phyloP scores from a whole-genome alignment of 2,888 invertebrate genomes.

The Aspidiotus destructor region DNA sequence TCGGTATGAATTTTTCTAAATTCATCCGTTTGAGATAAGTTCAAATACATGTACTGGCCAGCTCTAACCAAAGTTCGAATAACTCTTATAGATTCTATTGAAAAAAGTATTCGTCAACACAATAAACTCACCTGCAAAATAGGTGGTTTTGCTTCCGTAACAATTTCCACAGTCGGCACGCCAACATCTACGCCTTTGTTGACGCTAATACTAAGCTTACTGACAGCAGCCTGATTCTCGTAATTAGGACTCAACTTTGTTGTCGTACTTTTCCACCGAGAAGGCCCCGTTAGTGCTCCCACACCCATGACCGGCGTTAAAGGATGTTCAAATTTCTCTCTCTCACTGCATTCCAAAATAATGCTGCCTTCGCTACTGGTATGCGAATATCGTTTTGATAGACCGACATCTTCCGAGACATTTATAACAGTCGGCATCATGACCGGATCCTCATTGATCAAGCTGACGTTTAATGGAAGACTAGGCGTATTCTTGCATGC shows the following conservation, averaged over 20 bases:
- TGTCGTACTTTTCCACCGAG: not conserved
- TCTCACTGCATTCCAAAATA: not conserved
- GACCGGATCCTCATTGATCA: conserved; percentile 8
- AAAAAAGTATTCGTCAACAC: no score
- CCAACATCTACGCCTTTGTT: conserved; percentile 1
- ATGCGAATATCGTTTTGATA: not conserved
- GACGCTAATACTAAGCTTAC: not conserved
- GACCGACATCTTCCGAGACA: no score
- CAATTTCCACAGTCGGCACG: not conserved
- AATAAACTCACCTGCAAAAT: not conserved
- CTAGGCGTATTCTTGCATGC: conserved; percentile 30
- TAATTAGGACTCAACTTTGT: not conserved
- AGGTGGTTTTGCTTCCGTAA: not conserved
- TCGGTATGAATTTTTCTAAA: no score
- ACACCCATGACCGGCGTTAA: not conserved
- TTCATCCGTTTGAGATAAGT: no score
- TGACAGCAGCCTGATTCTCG: not conserved
- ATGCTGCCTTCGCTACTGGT: not conserved
- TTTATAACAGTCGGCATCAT: not conserved
- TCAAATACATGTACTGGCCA: no score
- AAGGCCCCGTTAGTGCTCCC: not conserved
- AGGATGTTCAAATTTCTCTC: not conserved
- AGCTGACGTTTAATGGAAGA: conserved; percentile 22
- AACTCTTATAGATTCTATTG: no score
- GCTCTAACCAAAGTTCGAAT: no score